Evolutionary conservation across 1,140 invertebrate genomes (phyloP).

Genomic region (Catajapyx aquilonaris): DNA sequence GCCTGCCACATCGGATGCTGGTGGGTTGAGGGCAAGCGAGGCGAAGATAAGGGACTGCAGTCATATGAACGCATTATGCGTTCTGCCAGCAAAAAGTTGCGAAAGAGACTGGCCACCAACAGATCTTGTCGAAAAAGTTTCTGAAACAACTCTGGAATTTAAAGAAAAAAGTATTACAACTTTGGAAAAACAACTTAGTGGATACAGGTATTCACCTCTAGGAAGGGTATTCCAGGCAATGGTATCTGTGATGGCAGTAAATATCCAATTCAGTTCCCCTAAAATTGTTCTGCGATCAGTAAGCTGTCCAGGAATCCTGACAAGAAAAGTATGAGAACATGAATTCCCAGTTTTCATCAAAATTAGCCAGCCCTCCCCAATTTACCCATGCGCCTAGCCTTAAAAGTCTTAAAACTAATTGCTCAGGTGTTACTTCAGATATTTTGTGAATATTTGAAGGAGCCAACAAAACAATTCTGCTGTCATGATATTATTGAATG

Average conservation of each 20-base stretch:
- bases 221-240: conserved; percentile 97
- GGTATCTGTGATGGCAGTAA: conserved; percentile 99
- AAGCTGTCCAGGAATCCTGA: conserved; percentile 80
- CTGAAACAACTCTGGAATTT: conserved; percentile 68
- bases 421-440: too few species aligned
- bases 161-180: conserved; percentile 4
- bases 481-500: too few species aligned
- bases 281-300: conserved; percentile 92
- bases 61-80: conserved; percentile 90
- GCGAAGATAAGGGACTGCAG: conserved; percentile 81
- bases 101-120: conserved; percentile 90
- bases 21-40: conserved; percentile 71
- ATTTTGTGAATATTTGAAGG: too few species aligned
- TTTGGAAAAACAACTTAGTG: conserved; percentile 2
- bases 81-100: conserved; percentile 93
- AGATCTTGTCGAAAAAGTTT: conserved; percentile 92
- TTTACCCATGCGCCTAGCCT: too few species aligned
- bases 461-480: too few species aligned
- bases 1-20: conserved; percentile 86
- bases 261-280: conserved; percentile 99
- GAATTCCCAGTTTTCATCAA: too few species aligned
- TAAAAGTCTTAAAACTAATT: too few species aligned
- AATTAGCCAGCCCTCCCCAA: too few species aligned
- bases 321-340: conserved; percentile 10
- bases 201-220: conserved; percentile 28